These are phyloP conservation scores for Cynopterus sphinx DNA, from an alignment of 2,797 vertebrate genomes.

Conservation along the genomic window DNA sequence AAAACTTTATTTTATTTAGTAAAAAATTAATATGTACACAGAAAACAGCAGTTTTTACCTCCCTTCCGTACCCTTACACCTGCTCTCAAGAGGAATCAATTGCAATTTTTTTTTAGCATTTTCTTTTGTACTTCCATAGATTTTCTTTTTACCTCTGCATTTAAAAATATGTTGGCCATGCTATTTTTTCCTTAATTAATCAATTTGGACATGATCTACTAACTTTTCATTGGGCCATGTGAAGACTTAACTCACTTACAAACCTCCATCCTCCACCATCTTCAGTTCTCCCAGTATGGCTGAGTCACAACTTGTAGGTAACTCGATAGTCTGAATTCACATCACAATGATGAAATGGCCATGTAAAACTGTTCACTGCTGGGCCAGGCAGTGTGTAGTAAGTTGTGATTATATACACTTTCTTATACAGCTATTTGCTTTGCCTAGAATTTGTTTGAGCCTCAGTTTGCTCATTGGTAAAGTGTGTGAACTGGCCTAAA, in stretches of 20 bases:
- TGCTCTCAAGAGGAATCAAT: neutral
- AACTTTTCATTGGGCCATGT: neutral
- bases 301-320: neutral
- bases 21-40: neutral
- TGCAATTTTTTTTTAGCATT: neutral
- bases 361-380: neutral
- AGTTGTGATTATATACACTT: neutral
- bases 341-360: neutral
- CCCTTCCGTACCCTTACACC: neutral
- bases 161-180: neutral
- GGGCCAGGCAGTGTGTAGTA: neutral
- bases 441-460: neutral
- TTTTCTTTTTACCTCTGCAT: neutral
- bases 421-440: neutral
- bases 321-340: neutral
- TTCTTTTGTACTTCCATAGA: neutral
- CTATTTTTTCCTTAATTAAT: neutral
- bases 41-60: neutral
- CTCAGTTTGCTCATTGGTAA: constrained; percentile 6
- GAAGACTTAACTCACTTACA: neutral
- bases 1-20: neutral
- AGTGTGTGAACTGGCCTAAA: neutral
- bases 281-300: neutral
- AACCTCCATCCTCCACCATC: neutral
- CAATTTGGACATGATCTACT: neutral